Evolutionary conservation across 2,888 invertebrate genomes (phyloP), one percentile per base, ranked within the genome.

Genomic region (Pogonocherus hispidulus): DNA sequence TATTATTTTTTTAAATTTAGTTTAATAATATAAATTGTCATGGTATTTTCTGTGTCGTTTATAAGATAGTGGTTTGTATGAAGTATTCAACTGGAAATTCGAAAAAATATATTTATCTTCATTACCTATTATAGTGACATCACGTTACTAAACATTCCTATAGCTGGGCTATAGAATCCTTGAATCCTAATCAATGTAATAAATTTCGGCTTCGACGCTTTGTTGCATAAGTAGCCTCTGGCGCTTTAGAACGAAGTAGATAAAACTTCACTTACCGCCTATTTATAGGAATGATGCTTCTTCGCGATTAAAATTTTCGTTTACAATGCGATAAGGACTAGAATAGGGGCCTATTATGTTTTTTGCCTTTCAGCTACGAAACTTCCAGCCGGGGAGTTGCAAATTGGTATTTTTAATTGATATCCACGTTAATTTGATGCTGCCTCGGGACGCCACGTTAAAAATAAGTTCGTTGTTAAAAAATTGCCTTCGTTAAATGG

Each of bases 341-440:
- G 19, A 59, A 20, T 32, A 41, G 32, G 32, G 22, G 16, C 47
- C 47, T 32, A 47, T 59, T 59, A 35, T 59, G 44, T 59, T 47
- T 19, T 47, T 27, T 5, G 47, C 59, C 11, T 59, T 47, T 47
- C 47, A 47, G 59, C 19, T 59, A 22, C 27, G 11, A 59, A 59
- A 59, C 47, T 59, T 46, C 44, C 20, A 23, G 49, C 23, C 8
- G 47, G n/a, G 20, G 11, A 59, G 47, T 46, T 59, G 47, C 59
- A 59, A 59, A 59, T 49, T 59, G 59, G 47, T 59, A 59, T 59
- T 59, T 59, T 59, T 59, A 59, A 59, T 59, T 59, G 59, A 59
- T 47, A 46, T 47, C 46, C 59, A 47, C 59, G 59, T 59, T 59
- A 59, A 59, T 59, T 59, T 32, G 47, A 32, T 9, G 59, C 32